Percentiles rank a stretch among this genome's conserved stretches.
Conservation (phyloP, 2,888 invertebrate genomes). For the Micropterix aruncella region DNA sequence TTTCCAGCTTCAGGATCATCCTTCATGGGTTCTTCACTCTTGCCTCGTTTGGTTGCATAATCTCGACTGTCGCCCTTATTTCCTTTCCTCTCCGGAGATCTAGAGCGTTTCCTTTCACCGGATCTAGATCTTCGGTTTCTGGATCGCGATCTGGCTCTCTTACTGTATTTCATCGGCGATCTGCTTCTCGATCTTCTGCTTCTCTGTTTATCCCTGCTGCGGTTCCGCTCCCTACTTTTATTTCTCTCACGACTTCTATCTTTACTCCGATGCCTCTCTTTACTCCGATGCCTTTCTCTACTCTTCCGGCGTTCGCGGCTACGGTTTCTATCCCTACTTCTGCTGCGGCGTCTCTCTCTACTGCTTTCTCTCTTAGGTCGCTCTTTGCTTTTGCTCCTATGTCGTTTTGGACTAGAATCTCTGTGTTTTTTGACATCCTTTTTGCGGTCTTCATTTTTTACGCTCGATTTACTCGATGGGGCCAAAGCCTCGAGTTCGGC, state of each 20-base stretch:
- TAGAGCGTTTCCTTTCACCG: conserved; percentile 14
- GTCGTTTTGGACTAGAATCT: conserved; percentile 17
- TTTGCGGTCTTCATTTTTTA: conserved; percentile 12
- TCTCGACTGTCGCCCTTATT: conserved; percentile 5
- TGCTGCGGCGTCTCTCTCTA: conserved; percentile 17
- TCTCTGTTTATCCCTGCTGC: conserved; percentile 14
- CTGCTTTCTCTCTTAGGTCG: conserved; percentile 16
- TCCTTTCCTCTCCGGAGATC: conserved; percentile 16
- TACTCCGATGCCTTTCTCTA: conserved; percentile 8
- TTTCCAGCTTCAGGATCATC: conserved; percentile 69
- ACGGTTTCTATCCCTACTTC: conserved; percentile 12
- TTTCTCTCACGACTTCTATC: conserved; percentile 19
- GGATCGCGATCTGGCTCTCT: conserved; percentile 19
- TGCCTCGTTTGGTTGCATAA: conserved; percentile 9
- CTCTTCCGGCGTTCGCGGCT: conserved; percentile 12
- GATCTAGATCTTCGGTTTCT: conserved; percentile 14
- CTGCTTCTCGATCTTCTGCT: conserved; percentile 17
- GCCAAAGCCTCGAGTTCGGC: conserved; percentile 75
- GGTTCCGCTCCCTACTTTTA: conserved; percentile 12
- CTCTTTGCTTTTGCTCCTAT: conserved; percentile 16
- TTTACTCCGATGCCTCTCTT: conserved; percentile 16
- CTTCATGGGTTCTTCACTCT: conserved; percentile 40
- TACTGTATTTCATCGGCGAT: conserved; percentile 10
- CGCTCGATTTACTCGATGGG: conserved; percentile 37
- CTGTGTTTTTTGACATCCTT: conserved; percentile 11